Conservation (phyloP, 37 sponge, comb jelly and placozoan genomes). For the Hexactinellida sp. region DNA sequence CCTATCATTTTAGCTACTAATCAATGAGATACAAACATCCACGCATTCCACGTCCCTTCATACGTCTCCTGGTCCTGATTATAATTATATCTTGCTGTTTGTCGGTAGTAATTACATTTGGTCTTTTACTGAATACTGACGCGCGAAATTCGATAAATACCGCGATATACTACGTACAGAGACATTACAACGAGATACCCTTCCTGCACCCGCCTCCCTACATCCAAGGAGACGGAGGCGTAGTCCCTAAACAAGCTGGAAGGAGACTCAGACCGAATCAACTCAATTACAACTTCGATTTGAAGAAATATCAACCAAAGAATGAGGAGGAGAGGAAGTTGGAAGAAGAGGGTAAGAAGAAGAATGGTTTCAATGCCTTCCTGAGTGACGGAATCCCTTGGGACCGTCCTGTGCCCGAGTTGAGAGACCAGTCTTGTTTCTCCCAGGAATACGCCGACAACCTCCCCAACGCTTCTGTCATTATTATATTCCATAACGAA, state of each 20-base stretch:
- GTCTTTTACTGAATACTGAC: neutral
- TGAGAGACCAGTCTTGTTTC: conserved; percentile 43
- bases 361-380: conserved; percentile 74
- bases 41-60: neutral
- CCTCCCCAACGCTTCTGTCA: conserved; percentile 59
- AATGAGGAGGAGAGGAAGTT: conserved; percentile 51
- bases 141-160: neutral
- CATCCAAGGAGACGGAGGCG: neutral
- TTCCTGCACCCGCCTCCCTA: neutral
- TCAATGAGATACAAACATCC: neutral
- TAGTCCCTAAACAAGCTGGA: neutral
- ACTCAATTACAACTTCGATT: neutral
- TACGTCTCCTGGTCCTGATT: neutral
- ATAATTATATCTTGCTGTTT: neutral
- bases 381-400: conserved; percentile 53
- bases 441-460: neutral
- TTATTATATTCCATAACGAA: conserved; percentile 90
- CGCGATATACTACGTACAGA: neutral
- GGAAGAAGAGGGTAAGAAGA: conserved; percentile 46
- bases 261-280: neutral
- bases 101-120: neutral
- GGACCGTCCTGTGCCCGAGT: conserved; percentile 69
- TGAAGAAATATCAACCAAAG: conserved; percentile 22
- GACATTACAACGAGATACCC: neutral
- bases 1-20: no score